These are phyloP conservation scores for Palythoa heliodiscus DNA, from an alignment of 92 coral and sea anemone genomes.

Conservation along the genomic window DNA sequence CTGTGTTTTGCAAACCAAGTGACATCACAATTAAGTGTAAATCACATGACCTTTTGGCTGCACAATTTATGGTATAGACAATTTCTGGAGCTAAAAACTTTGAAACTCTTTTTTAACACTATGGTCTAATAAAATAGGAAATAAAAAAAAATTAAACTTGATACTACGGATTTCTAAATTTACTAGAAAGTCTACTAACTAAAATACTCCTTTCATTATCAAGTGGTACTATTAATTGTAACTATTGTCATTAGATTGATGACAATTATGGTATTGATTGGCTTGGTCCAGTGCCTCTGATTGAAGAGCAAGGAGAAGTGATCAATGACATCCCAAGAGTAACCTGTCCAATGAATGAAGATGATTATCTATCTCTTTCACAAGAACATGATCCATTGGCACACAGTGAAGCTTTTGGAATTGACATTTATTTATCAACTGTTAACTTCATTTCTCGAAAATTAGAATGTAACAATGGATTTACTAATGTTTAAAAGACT, in stretches of 20 bases:
- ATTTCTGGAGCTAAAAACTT: too few species aligned
- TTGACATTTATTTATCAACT: conserved; percentile 41
- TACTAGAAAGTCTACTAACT: background rate
- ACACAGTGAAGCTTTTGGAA: conserved; percentile 50
- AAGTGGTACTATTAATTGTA: background rate
- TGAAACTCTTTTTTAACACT: too few species aligned
- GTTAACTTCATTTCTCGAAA: conserved; percentile 51
- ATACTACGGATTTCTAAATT: background rate
- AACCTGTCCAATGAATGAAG: conserved; percentile 4
- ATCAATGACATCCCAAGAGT: background rate
- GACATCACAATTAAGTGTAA: too few species aligned
- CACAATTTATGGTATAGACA: too few species aligned
- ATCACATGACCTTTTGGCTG: too few species aligned
- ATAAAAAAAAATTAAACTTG: too few species aligned
- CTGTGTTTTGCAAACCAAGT: too few species aligned
- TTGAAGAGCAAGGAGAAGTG: conserved; percentile 15
- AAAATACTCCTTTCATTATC: background rate
- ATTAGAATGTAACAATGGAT: conserved; percentile 41
- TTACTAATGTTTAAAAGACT: background rate
- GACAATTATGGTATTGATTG: conserved; percentile 17
- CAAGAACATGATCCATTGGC: conserved; percentile 43
- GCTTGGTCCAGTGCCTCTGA: conserved; percentile 15
- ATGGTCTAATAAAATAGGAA: too few species aligned
- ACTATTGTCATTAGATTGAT: background rate
- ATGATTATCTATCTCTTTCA: conserved; percentile 25